These are phyloP conservation scores for Trissolcus brochymenae DNA, from an alignment of 2,888 invertebrate species.

Conservation along the genomic window DNA sequence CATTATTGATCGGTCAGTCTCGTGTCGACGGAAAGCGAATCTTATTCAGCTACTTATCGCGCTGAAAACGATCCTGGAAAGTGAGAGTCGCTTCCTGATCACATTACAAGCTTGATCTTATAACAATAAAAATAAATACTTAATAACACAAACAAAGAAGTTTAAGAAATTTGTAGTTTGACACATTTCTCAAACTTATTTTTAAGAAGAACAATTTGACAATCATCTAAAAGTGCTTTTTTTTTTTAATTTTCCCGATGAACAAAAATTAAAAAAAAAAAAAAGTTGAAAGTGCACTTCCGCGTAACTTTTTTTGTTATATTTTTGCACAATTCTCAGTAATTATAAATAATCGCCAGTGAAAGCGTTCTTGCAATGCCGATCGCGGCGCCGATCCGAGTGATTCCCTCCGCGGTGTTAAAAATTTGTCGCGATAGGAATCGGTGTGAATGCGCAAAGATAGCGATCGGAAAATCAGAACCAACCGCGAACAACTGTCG, in stretches of 20 bases:
- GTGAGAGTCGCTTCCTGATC: conserved; percentile 50
- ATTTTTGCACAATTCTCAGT: conserved; percentile 37
- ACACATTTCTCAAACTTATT: no score
- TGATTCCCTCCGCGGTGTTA: no score
- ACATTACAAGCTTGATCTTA: conserved; percentile 27
- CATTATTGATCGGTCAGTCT: conserved; percentile 31
- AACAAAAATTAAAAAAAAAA: neutral
- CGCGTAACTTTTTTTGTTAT: conserved; percentile 23
- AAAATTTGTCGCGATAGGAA: no score
- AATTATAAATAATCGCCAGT: conserved; percentile 29
- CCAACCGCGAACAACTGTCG: no score
- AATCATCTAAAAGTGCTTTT: no score
- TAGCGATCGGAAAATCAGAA: no score
- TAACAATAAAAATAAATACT: neutral
- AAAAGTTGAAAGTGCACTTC: conserved; percentile 5
- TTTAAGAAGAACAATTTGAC: no score
- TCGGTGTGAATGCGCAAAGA: no score
- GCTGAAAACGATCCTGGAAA: conserved; percentile 22
- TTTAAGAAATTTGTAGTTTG: no score
- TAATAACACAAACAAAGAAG: no score
- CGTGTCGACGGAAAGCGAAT: conserved; percentile 22
- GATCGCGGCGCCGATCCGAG: no score
- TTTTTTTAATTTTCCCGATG: neutral
- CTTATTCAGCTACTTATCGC: conserved; percentile 13
- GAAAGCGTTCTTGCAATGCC: neutral